phyloP scores from a whole-genome alignment of 2,888 invertebrate species.

The Andricus curvator region DNA sequence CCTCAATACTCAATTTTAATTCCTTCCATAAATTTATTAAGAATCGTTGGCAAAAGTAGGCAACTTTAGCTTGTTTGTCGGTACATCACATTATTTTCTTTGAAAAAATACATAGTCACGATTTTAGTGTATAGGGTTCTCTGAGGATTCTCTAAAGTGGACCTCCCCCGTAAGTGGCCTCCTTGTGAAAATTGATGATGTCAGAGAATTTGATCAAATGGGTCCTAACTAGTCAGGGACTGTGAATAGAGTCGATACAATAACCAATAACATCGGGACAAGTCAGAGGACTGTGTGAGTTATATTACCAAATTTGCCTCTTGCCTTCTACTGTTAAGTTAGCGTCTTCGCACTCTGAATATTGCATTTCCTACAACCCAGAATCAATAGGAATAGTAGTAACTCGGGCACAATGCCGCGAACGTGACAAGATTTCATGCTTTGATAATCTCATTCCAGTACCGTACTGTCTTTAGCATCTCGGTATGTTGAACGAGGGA shows the following conservation, averaged over 20 bases:
- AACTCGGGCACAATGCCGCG: constrained; percentile 43
- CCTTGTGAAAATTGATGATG: constrained; percentile 1
- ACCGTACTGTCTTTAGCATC: not conserved
- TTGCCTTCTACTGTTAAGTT: not conserved
- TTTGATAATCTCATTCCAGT: constrained; percentile 32
- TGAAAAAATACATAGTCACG: not conserved
- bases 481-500: not conserved
- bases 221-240: constrained; percentile 14
- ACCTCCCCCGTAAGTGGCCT: constrained; percentile 22
- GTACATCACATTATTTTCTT: too few relatives aligned
- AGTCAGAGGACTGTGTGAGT: constrained; percentile 12
- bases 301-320: constrained; percentile 5
- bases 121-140: constrained; percentile 4
- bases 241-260: constrained; percentile 24
- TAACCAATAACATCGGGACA: not conserved
- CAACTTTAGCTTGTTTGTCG: too few relatives aligned
- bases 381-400: not conserved
- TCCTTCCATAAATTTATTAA: too few relatives aligned
- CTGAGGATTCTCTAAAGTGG: constrained; percentile 10
- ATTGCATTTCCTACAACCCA: constrained; percentile 7
- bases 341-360: constrained; percentile 10
- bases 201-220: constrained; percentile 9
- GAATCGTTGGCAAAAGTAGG: too few relatives aligned
- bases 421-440: constrained; percentile 48
- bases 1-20: too few relatives aligned